Conservation (phyloP, 1,140 invertebrate species). For the Ladona fulva region DNA sequence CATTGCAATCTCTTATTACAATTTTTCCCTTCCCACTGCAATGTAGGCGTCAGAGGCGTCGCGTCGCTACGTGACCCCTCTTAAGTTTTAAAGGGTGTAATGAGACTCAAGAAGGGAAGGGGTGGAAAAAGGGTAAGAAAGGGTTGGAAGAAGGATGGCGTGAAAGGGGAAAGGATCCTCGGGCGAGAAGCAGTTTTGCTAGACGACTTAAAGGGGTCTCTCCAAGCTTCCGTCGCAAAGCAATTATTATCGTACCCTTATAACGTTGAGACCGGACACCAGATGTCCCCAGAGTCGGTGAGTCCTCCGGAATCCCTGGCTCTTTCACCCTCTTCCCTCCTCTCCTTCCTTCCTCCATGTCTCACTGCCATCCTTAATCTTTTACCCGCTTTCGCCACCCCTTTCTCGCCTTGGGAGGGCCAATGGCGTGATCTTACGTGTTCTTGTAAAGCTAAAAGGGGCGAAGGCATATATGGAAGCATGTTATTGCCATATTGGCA, state of each 20-base stretch:
- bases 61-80: too few species aligned
- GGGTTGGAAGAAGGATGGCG: neutral
- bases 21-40: too few species aligned
- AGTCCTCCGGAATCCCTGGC: neutral
- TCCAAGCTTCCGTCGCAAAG: neutral
- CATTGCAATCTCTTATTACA: too few species aligned
- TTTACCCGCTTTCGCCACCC: neutral
- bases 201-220: neutral
- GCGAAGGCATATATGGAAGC: neutral
- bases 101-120: neutral
- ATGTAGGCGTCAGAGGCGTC: too few species aligned
- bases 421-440: neutral
- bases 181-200: neutral
- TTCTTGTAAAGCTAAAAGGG: neutral
- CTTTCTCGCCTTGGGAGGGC: neutral
- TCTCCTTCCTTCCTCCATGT: neutral
- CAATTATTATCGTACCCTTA: conserved; percentile 7
- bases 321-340: neutral
- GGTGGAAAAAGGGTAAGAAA: neutral
- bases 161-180: neutral
- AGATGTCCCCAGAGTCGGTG: neutral
- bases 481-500: too few species aligned
- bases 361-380: neutral
- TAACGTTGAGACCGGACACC: neutral
- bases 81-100: too few species aligned